Evolutionary conservation across 2,797 vertebrate genomes (phyloP).

Genomic region (Enteromius viviparus): DNA sequence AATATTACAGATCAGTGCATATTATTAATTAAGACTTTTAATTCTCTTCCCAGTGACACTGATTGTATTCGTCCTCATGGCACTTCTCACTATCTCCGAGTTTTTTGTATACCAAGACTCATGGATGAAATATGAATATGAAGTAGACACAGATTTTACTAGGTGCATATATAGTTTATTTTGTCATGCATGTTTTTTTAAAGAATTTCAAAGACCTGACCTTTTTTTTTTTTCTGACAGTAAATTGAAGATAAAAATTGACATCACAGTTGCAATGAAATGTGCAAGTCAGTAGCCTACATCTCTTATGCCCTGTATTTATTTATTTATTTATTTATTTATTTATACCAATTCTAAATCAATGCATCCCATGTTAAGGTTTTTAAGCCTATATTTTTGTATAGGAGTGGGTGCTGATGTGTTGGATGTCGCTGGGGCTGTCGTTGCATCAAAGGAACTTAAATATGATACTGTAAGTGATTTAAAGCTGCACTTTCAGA

Average conservation of each 20-base stretch:
- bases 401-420: constrained; percentile 94
- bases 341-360: constrained; percentile 5
- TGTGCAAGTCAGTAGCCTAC: constrained; percentile 90
- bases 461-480: constrained; percentile 89
- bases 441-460: constrained; percentile 90
- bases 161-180: constrained; percentile 75
- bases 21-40: neutral
- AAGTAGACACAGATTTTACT: constrained; percentile 94
- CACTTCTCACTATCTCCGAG: constrained; percentile 88
- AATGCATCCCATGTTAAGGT: neutral
- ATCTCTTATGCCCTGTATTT: neutral
- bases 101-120: constrained; percentile 93
- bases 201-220: neutral
- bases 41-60: constrained; percentile 83
- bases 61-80: constrained; percentile 90
- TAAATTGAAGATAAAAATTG: constrained; percentile 93
- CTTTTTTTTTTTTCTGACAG: constrained; percentile 69
- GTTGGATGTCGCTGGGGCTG: constrained; percentile 91
- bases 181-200: neutral
- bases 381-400: constrained; percentile 24
- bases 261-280: constrained; percentile 96
- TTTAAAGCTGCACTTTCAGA: constrained; percentile 1
- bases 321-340: neutral
- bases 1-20: neutral
- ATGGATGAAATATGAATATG: constrained; percentile 97